Conservation (phyloP, 2,113 vertebrate species). For the Toxostoma redivivum region DNA sequence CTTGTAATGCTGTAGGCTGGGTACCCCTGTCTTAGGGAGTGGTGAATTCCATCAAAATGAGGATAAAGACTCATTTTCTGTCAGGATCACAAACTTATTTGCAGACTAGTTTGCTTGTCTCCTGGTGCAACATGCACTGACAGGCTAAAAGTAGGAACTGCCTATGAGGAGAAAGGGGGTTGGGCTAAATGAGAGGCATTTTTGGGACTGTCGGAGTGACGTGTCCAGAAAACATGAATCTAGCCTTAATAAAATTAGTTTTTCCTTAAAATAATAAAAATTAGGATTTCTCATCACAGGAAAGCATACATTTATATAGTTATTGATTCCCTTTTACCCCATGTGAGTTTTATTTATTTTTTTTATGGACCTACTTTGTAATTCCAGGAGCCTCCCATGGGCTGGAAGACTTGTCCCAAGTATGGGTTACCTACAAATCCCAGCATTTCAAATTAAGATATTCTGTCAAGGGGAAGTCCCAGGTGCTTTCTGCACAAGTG, state of each 20-base stretch:
- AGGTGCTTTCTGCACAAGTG: neutral
- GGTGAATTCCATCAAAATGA: neutral
- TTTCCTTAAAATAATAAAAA: neutral
- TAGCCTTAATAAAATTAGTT: neutral
- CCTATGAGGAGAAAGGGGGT: rapidly evolving
- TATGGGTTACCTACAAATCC: neutral
- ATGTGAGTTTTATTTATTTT: neutral
- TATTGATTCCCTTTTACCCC: neutral
- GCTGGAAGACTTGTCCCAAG: neutral
- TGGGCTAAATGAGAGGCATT: neutral
- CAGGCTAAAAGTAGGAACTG: neutral
- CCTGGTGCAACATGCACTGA: rapidly evolving
- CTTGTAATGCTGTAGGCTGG: neutral
- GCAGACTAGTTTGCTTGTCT: neutral
- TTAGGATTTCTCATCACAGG: neutral
- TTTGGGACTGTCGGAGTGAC: neutral
- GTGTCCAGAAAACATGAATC: neutral
- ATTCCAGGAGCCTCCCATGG: neutral
- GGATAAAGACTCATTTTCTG: neutral
- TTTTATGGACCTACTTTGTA: neutral
- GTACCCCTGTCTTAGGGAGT: neutral
- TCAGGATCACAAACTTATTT: neutral
- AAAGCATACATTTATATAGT: neutral
- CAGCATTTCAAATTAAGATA: neutral
- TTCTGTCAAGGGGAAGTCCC: neutral